phyloP scores from a whole-genome alignment of 2,113 vertebrate species.

The Leucosticte australis region DNA sequence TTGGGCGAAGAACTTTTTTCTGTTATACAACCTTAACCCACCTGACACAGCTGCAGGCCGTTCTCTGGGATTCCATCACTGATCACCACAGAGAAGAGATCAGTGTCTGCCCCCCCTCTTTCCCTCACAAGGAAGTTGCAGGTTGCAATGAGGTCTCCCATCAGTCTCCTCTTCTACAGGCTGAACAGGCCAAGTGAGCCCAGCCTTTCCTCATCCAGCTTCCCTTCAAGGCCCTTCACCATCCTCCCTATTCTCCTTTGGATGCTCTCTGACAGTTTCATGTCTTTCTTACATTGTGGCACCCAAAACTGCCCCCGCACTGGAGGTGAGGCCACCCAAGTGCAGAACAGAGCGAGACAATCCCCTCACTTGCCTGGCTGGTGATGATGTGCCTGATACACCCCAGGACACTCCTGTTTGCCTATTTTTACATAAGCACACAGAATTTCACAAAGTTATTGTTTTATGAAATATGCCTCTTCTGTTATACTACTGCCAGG shows the following conservation, averaged over 20 bases:
- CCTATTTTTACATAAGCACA: background rate
- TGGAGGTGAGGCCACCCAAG: rapidly evolving
- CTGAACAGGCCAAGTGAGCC: background rate
- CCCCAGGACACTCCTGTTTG: background rate
- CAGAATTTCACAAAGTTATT: background rate
- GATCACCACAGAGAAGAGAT: background rate
- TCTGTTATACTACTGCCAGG: background rate
- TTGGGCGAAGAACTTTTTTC: background rate
- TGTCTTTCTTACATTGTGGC: background rate
- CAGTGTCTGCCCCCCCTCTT: background rate
- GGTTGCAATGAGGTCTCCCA: background rate
- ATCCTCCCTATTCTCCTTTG: background rate
- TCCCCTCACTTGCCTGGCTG: background rate
- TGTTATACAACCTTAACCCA: background rate
- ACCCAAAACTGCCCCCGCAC: background rate
- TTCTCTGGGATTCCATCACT: no score
- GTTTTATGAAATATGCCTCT: background rate
- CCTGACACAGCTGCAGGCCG: background rate
- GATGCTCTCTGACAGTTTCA: rapidly evolving
- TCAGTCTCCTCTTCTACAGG: background rate
- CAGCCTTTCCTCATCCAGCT: rapidly evolving
- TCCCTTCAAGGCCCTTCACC: background rate
- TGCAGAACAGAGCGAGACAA: rapidly evolving
- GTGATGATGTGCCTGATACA: background rate
- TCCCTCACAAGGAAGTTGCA: background rate